phyloP scores from a whole-genome alignment of 2,113 vertebrate genomes.

The Pseudorasbora parva region DNA sequence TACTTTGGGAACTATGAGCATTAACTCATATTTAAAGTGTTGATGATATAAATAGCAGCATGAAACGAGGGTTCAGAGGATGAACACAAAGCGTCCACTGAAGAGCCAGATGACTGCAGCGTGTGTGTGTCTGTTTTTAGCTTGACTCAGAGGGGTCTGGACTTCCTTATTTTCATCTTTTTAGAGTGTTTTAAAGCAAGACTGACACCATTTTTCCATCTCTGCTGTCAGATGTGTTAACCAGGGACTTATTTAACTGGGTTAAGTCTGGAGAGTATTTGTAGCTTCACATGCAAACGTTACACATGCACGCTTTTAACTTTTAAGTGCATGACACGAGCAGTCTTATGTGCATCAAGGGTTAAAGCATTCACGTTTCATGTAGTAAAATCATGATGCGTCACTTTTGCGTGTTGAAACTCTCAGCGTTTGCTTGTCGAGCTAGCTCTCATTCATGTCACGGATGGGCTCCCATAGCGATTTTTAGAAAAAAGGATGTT shows the following conservation, averaged over 20 bases:
- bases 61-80: too few relatives aligned
- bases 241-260: constrained; percentile 33
- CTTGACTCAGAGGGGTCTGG: constrained; percentile 15
- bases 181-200: constrained; percentile 23
- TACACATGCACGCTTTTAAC: neutral
- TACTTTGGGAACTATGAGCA: too few relatives aligned
- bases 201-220: constrained; percentile 31
- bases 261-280: constrained; percentile 23
- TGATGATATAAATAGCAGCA: too few relatives aligned
- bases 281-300: neutral
- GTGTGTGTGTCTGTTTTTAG: constrained; percentile 50
- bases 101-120: constrained; percentile 41
- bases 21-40: too few relatives aligned
- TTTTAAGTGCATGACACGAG: neutral
- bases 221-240: constrained; percentile 46
- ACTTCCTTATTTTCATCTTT: constrained; percentile 17
- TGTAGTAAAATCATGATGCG: neutral
- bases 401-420: neutral
- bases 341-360: neutral
- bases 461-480: neutral
- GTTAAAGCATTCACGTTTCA: neutral
- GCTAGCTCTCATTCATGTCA: neutral
- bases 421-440: neutral
- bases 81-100: too few relatives aligned
- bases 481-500: constrained; percentile 18